These are phyloP conservation scores for Melanotaenia duboulayi DNA, from an alignment of 2,113 vertebrate species.

Conservation along the genomic window DNA sequence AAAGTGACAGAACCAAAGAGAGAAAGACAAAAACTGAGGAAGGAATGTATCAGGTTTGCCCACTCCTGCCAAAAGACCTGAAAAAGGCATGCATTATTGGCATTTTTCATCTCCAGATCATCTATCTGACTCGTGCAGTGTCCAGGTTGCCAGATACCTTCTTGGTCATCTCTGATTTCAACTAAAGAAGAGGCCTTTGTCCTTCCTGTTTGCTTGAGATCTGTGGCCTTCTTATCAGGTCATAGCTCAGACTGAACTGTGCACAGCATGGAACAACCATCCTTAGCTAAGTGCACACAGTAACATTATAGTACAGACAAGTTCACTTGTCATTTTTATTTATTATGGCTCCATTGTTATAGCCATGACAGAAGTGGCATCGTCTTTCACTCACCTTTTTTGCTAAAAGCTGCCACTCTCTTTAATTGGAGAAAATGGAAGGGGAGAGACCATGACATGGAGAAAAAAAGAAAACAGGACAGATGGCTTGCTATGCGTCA, in stretches of 20 bases:
- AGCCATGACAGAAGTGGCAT: constrained; percentile 1
- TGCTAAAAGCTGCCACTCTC: constrained; percentile 42
- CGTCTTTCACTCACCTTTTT: constrained; percentile 26
- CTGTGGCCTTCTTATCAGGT: constrained; percentile 41
- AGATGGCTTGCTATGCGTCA: constrained; percentile 70
- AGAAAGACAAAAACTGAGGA: constrained; percentile 27
- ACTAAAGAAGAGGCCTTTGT: constrained; percentile 71
- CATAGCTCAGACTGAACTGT: constrained; percentile 27
- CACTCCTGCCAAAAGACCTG: constrained; percentile 68
- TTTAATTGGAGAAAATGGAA: constrained; percentile 43
- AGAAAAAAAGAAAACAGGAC: constrained; percentile 31
- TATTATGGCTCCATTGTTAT: constrained; percentile 39
- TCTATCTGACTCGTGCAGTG: constrained; percentile 41
- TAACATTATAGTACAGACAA: constrained; percentile 58
- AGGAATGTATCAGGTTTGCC: constrained; percentile 68
- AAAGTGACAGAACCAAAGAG: constrained; percentile 42
- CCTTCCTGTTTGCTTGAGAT: constrained; percentile 38
- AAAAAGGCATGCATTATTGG: constrained; percentile 73
- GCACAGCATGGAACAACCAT: constrained; percentile 43
- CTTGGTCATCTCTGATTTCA: constrained; percentile 74
- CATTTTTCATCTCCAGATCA: constrained; percentile 74
- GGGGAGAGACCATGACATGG: constrained; percentile 12
- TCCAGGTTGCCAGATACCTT: constrained; percentile 76
- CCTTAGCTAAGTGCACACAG: constrained; percentile 39
- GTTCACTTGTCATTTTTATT: constrained; percentile 51